Conservation (phyloP, 1,140 invertebrate genomes). For the Macrobrachium rosenbergii region DNA sequence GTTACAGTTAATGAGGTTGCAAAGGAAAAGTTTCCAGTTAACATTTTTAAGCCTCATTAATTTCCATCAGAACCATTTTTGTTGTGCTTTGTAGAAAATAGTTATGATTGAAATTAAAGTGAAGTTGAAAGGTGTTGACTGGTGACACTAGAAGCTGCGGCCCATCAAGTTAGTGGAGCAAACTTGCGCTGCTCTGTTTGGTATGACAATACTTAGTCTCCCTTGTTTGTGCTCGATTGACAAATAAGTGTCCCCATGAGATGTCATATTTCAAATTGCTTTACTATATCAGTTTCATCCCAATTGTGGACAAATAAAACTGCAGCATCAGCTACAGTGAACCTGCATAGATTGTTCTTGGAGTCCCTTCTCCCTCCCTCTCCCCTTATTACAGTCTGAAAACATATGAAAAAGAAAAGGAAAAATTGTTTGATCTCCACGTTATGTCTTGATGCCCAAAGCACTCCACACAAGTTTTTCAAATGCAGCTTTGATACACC, state of each 20-base stretch:
- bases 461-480: conserved; percentile 33
- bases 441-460: conserved; percentile 50
- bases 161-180: conserved; percentile 54
- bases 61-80: conserved; percentile 40
- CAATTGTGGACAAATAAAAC: background rate
- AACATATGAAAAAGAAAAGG: background rate
- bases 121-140: conserved; percentile 28
- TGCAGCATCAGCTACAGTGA: conserved; percentile 30
- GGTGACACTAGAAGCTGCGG: conserved; percentile 41
- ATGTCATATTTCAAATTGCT: conserved; percentile 11
- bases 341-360: conserved; percentile 31
- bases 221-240: conserved; percentile 23
- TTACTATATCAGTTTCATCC: background rate
- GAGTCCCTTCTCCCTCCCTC: too few species aligned
- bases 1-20: conserved; percentile 49
- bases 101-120: conserved; percentile 21
- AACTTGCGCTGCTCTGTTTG: conserved; percentile 28
- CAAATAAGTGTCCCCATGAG: conserved; percentile 28
- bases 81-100: conserved; percentile 27
- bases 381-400: conserved; percentile 8
- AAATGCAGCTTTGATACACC: conserved; percentile 52
- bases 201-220: conserved; percentile 3
- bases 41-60: conserved; percentile 34
- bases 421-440: conserved; percentile 7
- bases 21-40: conserved; percentile 33